Percentiles rank a stretch among this genome's conserved stretches.
Conservation (phyloP, 2,113 vertebrate genomes). For the Poeciliopsis prolifica region DNA sequence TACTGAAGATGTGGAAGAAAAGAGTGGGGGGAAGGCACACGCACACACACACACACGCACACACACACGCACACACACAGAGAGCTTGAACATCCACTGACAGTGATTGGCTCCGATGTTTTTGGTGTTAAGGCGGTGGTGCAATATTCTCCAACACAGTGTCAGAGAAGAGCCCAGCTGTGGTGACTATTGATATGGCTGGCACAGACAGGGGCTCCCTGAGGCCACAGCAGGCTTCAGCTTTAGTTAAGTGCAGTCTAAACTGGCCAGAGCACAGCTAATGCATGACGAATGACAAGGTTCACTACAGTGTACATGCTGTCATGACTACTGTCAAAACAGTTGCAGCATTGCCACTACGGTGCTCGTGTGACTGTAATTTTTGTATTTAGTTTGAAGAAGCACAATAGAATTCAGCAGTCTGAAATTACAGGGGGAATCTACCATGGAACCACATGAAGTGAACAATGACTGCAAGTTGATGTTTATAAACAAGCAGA, state of each 20-base stretch:
- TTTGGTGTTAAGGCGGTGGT: conserved; percentile 58
- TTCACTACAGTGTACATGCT: conserved; percentile 48
- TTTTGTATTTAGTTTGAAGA: not conserved
- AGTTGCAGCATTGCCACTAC: not conserved
- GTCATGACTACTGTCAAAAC: conserved; percentile 40
- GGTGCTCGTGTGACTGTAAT: not conserved
- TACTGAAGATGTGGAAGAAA: conserved; percentile 52
- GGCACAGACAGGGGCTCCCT: conserved; percentile 64
- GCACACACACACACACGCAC: conserved; percentile 23
- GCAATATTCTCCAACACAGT: conserved; percentile 63
- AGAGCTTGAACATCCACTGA: conserved; percentile 47
- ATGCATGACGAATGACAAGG: conserved; percentile 50
- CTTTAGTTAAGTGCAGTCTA: conserved; percentile 57
- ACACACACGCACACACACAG: conserved; percentile 26
- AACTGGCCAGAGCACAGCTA: conserved; percentile 43
- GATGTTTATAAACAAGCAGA: not conserved
- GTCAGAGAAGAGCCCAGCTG: conserved; percentile 59
- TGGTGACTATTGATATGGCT: conserved; percentile 70
- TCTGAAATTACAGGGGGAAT: no score
- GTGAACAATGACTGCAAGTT: not conserved
- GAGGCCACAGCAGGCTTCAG: conserved; percentile 64
- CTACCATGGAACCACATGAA: not conserved
- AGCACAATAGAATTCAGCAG: not conserved
- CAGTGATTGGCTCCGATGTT: conserved; percentile 68
- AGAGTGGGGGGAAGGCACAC: conserved; percentile 33